Percentiles rank a stretch among this genome's conserved stretches.
Evolutionary conservation across 2,888 invertebrate genomes (phyloP).

Genomic region (Tenodera sinensis): DNA sequence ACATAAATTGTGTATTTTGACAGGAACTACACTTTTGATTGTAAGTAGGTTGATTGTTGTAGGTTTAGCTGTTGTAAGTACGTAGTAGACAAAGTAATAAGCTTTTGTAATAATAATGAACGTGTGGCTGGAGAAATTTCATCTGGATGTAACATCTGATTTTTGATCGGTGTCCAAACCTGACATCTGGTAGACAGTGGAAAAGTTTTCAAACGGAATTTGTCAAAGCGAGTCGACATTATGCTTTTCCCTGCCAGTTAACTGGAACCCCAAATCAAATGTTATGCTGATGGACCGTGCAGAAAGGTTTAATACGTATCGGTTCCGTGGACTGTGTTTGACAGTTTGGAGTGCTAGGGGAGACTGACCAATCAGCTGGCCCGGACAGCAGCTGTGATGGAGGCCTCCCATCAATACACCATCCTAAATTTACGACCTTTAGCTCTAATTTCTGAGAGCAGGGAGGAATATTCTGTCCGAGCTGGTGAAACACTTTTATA

Average conservation of each 20-base stretch:
- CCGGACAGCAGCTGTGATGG: background rate
- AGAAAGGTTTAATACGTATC: background rate
- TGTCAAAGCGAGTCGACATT: no score
- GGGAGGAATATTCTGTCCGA: background rate
- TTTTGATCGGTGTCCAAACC: no score
- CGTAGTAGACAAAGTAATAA: no score
- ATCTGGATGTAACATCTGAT: no score
- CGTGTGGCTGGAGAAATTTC: no score
- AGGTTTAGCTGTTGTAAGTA: no score
- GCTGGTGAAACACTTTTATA: background rate
- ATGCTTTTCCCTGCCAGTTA: background rate
- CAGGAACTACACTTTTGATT: no score
- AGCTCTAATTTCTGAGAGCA: background rate
- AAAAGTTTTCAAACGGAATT: no score
- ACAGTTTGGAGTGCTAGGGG: background rate
- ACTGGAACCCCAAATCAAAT: background rate
- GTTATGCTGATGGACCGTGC: background rate
- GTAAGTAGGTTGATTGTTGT: no score
- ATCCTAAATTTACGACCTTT: background rate
- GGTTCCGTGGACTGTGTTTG: background rate
- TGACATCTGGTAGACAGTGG: no score
- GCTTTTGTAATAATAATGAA: no score
- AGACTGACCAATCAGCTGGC: background rate
- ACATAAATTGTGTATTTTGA: no score
- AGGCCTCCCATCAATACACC: background rate